Conservation (phyloP, 1,140 invertebrate genomes). For the Eubasilissa regina region DNA sequence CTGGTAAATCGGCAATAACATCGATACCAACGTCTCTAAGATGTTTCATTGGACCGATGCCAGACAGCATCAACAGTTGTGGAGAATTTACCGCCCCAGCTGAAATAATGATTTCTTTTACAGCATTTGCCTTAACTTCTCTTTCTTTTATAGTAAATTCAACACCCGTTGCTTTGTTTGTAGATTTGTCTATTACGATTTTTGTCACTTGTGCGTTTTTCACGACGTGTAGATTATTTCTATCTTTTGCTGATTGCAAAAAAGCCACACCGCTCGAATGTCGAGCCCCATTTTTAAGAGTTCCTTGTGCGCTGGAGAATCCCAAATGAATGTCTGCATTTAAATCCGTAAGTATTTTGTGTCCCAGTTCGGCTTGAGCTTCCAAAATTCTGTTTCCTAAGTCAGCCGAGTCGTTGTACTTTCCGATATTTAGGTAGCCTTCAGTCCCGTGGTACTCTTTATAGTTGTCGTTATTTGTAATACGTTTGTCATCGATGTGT, state of each 20-base stretch:
- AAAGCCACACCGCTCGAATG: constrained; percentile 69
- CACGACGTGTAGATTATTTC: constrained; percentile 74
- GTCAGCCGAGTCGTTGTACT: constrained; percentile 53
- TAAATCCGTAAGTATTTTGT: constrained; percentile 73
- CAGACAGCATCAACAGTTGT: constrained; percentile 81
- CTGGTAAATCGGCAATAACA: constrained; percentile 73
- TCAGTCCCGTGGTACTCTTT: constrained; percentile 36
- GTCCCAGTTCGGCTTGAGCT: constrained; percentile 50
- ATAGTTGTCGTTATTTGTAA: background rate
- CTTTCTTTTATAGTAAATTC: constrained; percentile 70
- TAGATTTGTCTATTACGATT: constrained; percentile 77
- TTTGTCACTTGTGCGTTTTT: constrained; percentile 74
- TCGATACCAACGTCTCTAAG: constrained; percentile 75
- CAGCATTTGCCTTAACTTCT: constrained; percentile 68
- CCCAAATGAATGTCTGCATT: constrained; percentile 75
- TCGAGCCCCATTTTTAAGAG: constrained; percentile 69
- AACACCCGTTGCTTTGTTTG: constrained; percentile 74
- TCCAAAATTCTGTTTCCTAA: constrained; percentile 71
- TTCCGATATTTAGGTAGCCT: constrained; percentile 18
- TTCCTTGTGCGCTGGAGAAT: constrained; percentile 66
- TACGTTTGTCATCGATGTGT: constrained; percentile 19
- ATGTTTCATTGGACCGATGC: constrained; percentile 80
- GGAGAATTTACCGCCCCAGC: constrained; percentile 76
- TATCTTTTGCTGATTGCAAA: constrained; percentile 68
- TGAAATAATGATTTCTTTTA: constrained; percentile 78